These are phyloP conservation scores for Adela reaumurella DNA, from an alignment of 2,888 invertebrate species.

Conservation along the genomic window DNA sequence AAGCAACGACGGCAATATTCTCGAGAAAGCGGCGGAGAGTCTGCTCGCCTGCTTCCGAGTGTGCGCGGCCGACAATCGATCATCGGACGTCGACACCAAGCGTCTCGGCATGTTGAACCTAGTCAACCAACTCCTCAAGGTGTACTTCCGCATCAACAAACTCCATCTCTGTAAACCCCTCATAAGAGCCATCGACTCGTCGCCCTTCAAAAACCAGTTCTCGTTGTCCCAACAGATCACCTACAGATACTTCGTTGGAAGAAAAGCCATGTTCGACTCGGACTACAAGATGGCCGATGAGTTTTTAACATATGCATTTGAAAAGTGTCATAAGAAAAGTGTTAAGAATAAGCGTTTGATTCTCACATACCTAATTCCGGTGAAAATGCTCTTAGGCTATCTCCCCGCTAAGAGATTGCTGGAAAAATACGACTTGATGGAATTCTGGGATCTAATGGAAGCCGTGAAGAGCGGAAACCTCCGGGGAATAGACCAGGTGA, in stretches of 20 bases:
- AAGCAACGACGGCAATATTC: slow-evolving; percentile 61
- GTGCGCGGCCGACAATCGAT: slow-evolving; percentile 91
- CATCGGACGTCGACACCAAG: slow-evolving; percentile 88
- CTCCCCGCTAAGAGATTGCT: slow-evolving; percentile 84
- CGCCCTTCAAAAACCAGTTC: slow-evolving; percentile 84
- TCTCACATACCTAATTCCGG: slow-evolving; percentile 92
- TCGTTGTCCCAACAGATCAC: slow-evolving; percentile 92
- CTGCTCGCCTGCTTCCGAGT: slow-evolving; percentile 91
- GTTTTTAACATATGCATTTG: slow-evolving; percentile 88
- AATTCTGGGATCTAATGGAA: slow-evolving; percentile 85
- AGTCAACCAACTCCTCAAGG: slow-evolving; percentile 95
- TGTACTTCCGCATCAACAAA: slow-evolving; percentile 89
- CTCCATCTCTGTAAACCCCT: slow-evolving; percentile 89
- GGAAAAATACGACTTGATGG: slow-evolving; percentile 84
- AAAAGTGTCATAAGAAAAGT: slow-evolving; percentile 78
- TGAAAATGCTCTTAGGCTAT: slow-evolving; percentile 94
- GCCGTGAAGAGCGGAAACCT: slow-evolving; percentile 91
- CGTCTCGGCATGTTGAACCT: slow-evolving; percentile 93
- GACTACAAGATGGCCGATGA: slow-evolving; percentile 93
- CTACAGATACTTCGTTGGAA: slow-evolving; percentile 94
- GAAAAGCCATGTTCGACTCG: slow-evolving; percentile 98
- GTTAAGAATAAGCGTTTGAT: slow-evolving; percentile 87
- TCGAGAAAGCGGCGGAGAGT: slow-evolving; percentile 92
- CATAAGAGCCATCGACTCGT: slow-evolving; percentile 93
- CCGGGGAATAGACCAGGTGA: slow-evolving; percentile 74